phyloP scores from a whole-genome alignment of 2,888 invertebrate genomes.

The Brachycybe producta region DNA sequence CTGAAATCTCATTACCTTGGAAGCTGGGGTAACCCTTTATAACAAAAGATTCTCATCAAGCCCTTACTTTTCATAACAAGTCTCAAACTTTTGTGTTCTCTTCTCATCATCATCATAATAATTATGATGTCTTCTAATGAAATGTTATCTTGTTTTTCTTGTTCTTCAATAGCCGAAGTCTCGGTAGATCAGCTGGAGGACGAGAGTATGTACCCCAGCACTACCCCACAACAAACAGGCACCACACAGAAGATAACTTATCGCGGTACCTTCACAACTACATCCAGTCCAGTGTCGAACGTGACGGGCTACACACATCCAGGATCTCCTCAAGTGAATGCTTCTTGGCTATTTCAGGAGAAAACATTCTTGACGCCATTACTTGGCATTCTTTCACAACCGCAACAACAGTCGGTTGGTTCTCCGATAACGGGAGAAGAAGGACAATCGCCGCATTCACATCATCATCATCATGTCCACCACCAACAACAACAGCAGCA shows the following conservation, averaged over 20 bases:
- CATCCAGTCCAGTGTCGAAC: slow-evolving; percentile 29
- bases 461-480: slow-evolving; percentile 5
- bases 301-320: background rate
- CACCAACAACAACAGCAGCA: background rate
- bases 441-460: slow-evolving; percentile 27
- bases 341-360: slow-evolving; percentile 17
- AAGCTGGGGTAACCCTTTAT: too few species aligned
- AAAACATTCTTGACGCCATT: slow-evolving; percentile 17
- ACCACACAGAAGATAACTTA: slow-evolving; percentile 39
- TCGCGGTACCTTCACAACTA: slow-evolving; percentile 56
- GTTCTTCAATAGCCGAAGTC: slow-evolving; percentile 18
- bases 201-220: slow-evolving; percentile 21
- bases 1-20: too few species aligned
- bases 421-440: slow-evolving; percentile 45
- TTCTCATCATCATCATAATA: too few species aligned
- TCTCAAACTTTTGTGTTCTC: too few species aligned
- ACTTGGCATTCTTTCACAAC: slow-evolving; percentile 16
- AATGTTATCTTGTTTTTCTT: slow-evolving; percentile 6
- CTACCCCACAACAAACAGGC: slow-evolving; percentile 25
- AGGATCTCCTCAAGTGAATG: background rate
- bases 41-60: too few species aligned
- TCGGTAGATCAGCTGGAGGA: slow-evolving; percentile 19
- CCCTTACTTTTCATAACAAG: too few species aligned
- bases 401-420: slow-evolving; percentile 12
- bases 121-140: too few species aligned